A percentile compares a stretch with the other conserved stretches of the same genome.
Conservation (phyloP, 92 coral and sea anemone genomes). For the Porites rus region DNA sequence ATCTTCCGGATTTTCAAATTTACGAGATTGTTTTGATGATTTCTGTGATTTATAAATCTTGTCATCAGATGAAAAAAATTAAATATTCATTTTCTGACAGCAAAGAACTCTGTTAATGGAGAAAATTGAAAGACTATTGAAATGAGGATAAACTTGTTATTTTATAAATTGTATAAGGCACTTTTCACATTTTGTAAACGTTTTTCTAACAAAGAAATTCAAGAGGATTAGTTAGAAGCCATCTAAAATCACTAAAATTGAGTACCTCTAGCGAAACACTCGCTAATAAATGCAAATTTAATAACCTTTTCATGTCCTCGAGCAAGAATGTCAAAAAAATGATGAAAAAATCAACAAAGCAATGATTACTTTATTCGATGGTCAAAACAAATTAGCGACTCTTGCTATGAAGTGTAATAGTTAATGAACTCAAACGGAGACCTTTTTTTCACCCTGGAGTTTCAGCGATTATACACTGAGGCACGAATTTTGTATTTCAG, state of each 20-base stretch:
- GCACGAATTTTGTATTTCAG: no score
- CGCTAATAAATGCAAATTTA: background rate
- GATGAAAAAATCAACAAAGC: slow-evolving; percentile 30
- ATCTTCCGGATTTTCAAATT: background rate
- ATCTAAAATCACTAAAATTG: background rate
- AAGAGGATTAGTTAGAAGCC: no score
- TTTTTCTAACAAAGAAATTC: background rate
- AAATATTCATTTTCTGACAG: no score
- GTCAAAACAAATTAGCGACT: background rate
- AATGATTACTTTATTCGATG: slow-evolving; percentile 17
- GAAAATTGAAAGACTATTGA: background rate
- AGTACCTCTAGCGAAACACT: background rate
- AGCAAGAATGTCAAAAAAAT: slow-evolving; percentile 24
- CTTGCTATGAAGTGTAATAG: background rate
- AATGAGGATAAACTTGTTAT: slow-evolving; percentile 1
- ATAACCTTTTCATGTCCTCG: background rate
- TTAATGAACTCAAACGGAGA: background rate
- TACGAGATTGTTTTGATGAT: background rate
- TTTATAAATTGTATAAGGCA: background rate
- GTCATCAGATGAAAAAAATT: background rate
- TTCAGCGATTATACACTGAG: no score
- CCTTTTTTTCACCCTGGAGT: no score
- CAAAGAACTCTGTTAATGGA: background rate
- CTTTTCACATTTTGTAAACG: background rate
- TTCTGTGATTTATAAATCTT: background rate